A percentile compares a stretch with the other conserved stretches of the same genome.
phyloP scores from a whole-genome alignment of 2,888 invertebrate genomes.

The Diaprepes abbreviatus region DNA sequence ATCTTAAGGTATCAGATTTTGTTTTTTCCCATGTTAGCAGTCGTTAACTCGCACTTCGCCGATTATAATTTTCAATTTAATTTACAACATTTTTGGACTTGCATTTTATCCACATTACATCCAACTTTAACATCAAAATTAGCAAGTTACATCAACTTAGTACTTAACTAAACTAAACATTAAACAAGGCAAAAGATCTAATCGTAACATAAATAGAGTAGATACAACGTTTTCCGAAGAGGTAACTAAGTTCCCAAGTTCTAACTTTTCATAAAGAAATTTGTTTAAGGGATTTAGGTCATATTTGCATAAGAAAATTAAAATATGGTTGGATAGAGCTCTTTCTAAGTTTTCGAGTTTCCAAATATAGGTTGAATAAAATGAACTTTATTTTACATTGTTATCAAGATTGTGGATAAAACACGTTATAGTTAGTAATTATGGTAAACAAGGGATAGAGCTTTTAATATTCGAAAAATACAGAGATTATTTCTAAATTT shows the following conservation, averaged over 20 bases:
- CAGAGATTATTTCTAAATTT: too few species aligned
- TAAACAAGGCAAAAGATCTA: conserved; percentile 16
- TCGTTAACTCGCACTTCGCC: too few species aligned
- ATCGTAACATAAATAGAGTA: conserved; percentile 23
- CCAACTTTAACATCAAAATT: conserved; percentile 14
- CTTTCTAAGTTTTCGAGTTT: conserved; percentile 17
- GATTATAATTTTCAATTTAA: too few species aligned
- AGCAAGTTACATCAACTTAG: conserved; percentile 12
- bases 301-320: conserved; percentile 33
- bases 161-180: conserved; percentile 11
- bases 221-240: conserved; percentile 11
- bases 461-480: too few species aligned
- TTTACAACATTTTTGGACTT: too few species aligned
- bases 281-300: conserved; percentile 26
- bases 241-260: conserved; percentile 21
- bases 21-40: too few species aligned
- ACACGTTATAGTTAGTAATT: not conserved
- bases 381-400: conserved; percentile 8
- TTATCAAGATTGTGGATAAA: conserved; percentile 1
- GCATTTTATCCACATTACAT: not conserved
- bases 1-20: too few species aligned
- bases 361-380: conserved; percentile 10
- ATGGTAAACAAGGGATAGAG: not conserved
- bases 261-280: conserved; percentile 30
- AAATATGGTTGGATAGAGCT: conserved; percentile 23